Conservation (phyloP, 2,797 vertebrate species). For the Anas bernieri region DNA sequence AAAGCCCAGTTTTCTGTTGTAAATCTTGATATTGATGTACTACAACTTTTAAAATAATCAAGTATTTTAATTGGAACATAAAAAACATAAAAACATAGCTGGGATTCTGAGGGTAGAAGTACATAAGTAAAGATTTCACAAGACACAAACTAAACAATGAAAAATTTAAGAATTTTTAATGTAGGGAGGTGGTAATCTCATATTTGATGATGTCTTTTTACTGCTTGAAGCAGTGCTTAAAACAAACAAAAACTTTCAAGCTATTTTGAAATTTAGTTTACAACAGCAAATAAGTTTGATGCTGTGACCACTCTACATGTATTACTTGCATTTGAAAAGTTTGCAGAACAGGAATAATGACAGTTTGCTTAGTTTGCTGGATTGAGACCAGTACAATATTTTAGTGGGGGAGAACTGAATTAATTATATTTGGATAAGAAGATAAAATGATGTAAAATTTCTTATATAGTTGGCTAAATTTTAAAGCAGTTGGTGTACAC, state of each 20-base stretch:
- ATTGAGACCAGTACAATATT: neutral
- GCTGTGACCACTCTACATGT: neutral
- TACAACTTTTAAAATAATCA: neutral
- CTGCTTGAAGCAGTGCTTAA: neutral
- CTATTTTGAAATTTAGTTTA: neutral
- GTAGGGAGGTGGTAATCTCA: neutral
- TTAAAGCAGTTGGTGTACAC: fast-evolving
- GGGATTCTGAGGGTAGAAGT: neutral
- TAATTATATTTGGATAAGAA: neutral
- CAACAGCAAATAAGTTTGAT: neutral
- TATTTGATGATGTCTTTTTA: neutral
- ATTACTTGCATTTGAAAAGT: neutral
- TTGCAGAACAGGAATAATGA: neutral
- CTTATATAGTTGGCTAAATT: neutral
- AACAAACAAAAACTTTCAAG: neutral
- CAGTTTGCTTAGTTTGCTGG: neutral
- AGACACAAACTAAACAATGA: neutral
- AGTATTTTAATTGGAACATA: neutral
- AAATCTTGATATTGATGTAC: neutral
- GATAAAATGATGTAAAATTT: neutral
- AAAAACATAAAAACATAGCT: neutral
- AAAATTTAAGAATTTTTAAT: neutral
- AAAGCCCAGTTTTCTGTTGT: neutral
- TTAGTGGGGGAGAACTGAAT: neutral
- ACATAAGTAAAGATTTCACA: neutral